Evolutionary conservation across 2,888 invertebrate genomes (phyloP).

Genomic region (Tigriopus californicus): DNA sequence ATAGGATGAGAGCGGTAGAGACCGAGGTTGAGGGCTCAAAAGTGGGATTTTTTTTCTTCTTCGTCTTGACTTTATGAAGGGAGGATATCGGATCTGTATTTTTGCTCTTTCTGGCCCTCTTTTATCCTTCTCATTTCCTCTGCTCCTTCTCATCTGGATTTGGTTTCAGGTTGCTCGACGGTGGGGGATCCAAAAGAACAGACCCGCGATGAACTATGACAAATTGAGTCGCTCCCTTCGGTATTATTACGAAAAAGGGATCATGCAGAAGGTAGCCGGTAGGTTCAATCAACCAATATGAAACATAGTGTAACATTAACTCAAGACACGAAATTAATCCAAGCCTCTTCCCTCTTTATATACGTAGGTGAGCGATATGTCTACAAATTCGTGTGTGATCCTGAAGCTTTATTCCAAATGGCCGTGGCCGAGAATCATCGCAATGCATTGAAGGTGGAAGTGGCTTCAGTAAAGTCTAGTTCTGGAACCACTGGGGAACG

Average conservation of each 20-base stretch:
- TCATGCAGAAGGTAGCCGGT: conserved; percentile 93
- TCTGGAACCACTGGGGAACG: background rate
- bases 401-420: conserved; percentile 50
- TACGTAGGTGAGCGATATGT: conserved; percentile 70
- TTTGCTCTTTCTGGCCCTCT: too few relatives aligned
- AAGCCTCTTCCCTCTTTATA: too few relatives aligned
- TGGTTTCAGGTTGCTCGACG: conserved; percentile 59
- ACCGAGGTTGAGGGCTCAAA: too few relatives aligned
- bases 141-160: background rate
- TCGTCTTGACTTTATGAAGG: too few relatives aligned
- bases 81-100: too few relatives aligned
- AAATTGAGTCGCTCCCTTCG: conserved; percentile 77
- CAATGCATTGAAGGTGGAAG: conserved; percentile 3
- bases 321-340: background rate
- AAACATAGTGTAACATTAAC: background rate
- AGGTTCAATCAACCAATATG: conserved; percentile 17
- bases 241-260: conserved; percentile 97
- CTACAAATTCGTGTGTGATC: conserved; percentile 90
- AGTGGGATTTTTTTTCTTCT: too few relatives aligned
- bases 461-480: background rate
- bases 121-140: too few relatives aligned
- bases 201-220: conserved; percentile 95
- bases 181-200: conserved; percentile 90
- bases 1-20: too few relatives aligned
- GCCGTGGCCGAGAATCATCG: conserved; percentile 14